A percentile compares a stretch with the other conserved stretches of the same genome.
phyloP scores from a whole-genome alignment of 2,888 invertebrate genomes.

The Dryocosmus kuriphilus region DNA sequence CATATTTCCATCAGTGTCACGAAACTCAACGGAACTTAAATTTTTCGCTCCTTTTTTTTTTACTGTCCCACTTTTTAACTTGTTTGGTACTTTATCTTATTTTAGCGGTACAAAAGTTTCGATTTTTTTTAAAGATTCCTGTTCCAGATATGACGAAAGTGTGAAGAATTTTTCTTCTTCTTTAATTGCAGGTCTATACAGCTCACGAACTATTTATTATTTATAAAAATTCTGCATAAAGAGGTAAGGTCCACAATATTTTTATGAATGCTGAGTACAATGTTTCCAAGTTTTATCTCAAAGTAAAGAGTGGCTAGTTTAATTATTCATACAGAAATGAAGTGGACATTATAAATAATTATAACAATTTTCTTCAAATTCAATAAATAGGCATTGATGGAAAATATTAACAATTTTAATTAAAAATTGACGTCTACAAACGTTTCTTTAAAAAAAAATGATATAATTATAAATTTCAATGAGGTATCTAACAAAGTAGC shows the following conservation, averaged over 20 bases:
- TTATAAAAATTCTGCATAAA: neutral
- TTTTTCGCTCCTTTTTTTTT: neutral
- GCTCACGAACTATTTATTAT: neutral
- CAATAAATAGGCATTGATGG: too few relatives aligned
- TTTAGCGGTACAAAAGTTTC: neutral
- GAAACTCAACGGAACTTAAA: neutral
- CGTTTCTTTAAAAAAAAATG: too few relatives aligned
- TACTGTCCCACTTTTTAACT: neutral
- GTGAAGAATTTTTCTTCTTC: neutral
- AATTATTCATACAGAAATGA: too few relatives aligned
- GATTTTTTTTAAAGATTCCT: neutral
- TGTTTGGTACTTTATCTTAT: neutral
- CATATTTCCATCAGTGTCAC: neutral
- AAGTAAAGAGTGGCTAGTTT: neutral
- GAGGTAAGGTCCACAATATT: neutral
- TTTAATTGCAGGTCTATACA: neutral
- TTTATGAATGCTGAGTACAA: too few relatives aligned
- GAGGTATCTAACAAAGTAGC: too few relatives aligned
- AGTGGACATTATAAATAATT: too few relatives aligned
- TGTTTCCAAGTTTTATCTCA: neutral
- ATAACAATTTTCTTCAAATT: too few relatives aligned
- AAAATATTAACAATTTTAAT: too few relatives aligned
- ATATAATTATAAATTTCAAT: too few relatives aligned
- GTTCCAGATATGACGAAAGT: neutral
- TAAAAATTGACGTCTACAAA: too few relatives aligned